A percentile compares a stretch with the other conserved stretches of the same genome.
Conservation (phyloP, 1,140 invertebrate genomes). For the Coptotermes formosanus region DNA sequence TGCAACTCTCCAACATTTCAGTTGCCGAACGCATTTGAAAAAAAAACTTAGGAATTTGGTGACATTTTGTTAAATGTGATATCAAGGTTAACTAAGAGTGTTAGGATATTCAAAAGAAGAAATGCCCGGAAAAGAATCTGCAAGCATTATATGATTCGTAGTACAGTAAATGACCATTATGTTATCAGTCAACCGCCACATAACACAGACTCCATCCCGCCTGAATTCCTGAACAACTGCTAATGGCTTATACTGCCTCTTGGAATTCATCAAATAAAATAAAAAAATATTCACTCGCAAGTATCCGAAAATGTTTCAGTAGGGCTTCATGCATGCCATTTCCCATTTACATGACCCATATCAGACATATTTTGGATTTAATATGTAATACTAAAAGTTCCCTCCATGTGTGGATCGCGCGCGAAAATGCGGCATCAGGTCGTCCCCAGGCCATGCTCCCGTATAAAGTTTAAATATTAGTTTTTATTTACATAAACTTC, state of each 20-base stretch:
- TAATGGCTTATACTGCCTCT: neutral
- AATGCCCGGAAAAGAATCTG: neutral
- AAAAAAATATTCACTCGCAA: neutral
- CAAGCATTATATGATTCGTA: neutral
- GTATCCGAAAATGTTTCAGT: neutral
- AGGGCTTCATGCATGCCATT: neutral
- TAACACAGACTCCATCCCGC: neutral
- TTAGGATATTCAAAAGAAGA: neutral
- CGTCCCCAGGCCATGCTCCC: neutral
- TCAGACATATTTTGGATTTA: neutral
- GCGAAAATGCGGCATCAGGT: constrained; percentile 10
- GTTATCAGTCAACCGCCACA: neutral
- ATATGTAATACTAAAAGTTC: neutral
- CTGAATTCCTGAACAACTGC: neutral
- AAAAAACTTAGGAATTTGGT: no score
- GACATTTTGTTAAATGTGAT: no score
- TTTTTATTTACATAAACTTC: neutral
- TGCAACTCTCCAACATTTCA: no score
- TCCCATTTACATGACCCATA: neutral
- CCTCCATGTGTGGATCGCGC: constrained; percentile 11
- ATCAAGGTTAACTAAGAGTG: no score
- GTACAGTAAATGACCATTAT: neutral
- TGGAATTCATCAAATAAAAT: neutral
- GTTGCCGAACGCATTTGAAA: no score
- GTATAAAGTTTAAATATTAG: neutral